These are phyloP conservation scores for Phrynocephalus guinanensis DNA, from an alignment of 2,797 vertebrate species.

Conservation along the genomic window DNA sequence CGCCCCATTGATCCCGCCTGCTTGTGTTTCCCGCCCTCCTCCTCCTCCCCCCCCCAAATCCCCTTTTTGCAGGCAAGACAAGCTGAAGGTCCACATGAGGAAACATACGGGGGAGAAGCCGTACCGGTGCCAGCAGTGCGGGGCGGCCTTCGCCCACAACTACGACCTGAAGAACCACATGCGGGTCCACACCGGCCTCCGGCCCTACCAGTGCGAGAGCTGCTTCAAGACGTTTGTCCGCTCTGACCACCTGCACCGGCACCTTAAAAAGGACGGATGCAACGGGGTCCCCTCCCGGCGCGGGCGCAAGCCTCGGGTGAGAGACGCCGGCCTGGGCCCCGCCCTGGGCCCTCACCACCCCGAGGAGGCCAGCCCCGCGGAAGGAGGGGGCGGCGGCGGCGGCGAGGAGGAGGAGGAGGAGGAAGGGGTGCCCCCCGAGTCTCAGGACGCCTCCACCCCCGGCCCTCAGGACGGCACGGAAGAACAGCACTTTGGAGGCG, in stretches of 20 bases:
- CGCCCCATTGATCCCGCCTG: neutral
- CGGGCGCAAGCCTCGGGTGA: constrained; percentile 90
- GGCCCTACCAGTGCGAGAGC: constrained; percentile 98
- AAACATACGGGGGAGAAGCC: constrained; percentile 99
- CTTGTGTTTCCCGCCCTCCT: too few species aligned
- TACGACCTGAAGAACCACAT: constrained; percentile 99
- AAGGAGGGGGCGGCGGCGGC: neutral
- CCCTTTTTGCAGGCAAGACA: constrained; percentile 89
- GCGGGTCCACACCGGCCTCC: constrained; percentile 96
- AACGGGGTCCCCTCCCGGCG: constrained; percentile 93
- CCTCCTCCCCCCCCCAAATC: neutral
- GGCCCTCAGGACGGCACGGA: constrained; percentile 65
- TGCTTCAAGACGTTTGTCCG: constrained; percentile 98
- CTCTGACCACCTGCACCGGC: constrained; percentile 97
- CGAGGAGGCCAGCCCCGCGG: constrained; percentile 46
- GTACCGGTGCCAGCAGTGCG: constrained; percentile 96
- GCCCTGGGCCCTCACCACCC: constrained; percentile 42
- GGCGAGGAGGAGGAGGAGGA: constrained; percentile 56
- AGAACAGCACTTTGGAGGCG: constrained; percentile 78
- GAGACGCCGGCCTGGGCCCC: constrained; percentile 75
- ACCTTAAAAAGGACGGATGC: constrained; percentile 99
- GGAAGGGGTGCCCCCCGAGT: neutral
- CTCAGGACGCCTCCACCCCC: constrained; percentile 67
- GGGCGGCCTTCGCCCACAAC: constrained; percentile 97
- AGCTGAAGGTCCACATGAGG: constrained; percentile 98